Evolutionary conservation across 1,140 invertebrate genomes (phyloP), one percentile per base, ranked within the genome.

Genomic region (Akabosia matsudoensis): DNA sequence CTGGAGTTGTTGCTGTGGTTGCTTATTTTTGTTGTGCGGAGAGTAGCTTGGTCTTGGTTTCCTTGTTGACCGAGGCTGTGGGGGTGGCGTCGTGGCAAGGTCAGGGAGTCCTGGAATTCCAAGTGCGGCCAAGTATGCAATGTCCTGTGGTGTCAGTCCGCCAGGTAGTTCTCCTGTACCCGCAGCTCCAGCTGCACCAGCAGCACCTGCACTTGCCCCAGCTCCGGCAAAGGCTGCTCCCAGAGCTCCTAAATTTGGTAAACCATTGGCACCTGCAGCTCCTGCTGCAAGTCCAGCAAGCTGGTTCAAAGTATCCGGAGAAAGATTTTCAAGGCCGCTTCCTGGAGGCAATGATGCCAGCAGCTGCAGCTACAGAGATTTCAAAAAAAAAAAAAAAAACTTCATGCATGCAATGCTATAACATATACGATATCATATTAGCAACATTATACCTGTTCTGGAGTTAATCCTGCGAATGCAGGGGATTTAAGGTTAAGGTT

Each of bases 391-490:
- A n/a, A n/a, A n/a, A n/a, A n/a, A n/a, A n/a, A n/a, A n/a, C n/a
- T n/a, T n/a, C n/a, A n/a, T n/a, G n/a, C n/a, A n/a, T n/a, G n/a
- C n/a, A n/a, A n/a, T n/a, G n/a, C n/a, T n/a, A n/a, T n/a, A n/a
- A n/a, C n/a, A n/a, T n/a, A n/a, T n/a, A n/a, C n/a, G n/a, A n/a
- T n/a, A n/a, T n/a, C n/a, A n/a, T n/a, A n/a, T n/a, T n/a, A n/a
- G n/a, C n/a, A n/a, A n/a, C n/a, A n/a, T n/a, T n/a, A 22, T 45
- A 67, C 61, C 61, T 67, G 61, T 30, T 67, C 61, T n/a, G 24
- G 61, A 30, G 61, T 67, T 67, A 67, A n/a, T 2, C 61, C 61
- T 28, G 61, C 61, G 37, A 45, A 18, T 30, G 24, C 61, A 1
- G 61, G 61, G 1, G 61, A 2, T 67, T 67, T 67, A 10, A 67